phyloP scores from a whole-genome alignment of 2,888 invertebrate species.

The Sphaeridia pumilis region DNA sequence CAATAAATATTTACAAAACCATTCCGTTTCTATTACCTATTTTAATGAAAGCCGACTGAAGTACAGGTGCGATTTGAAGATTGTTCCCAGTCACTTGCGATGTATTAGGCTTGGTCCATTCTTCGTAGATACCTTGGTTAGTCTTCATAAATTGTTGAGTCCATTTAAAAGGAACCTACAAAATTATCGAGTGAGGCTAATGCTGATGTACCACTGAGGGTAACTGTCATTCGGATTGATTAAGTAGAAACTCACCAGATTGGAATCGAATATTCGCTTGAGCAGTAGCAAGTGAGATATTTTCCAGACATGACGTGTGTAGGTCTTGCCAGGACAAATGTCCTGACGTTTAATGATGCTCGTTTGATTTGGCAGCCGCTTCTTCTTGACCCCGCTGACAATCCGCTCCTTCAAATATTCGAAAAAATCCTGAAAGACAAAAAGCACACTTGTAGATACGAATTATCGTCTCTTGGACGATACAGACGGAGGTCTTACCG shows the following conservation, averaged over 20 bases:
- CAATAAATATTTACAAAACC: background rate
- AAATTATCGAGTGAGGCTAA: conserved; percentile 19
- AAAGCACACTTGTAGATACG: no score
- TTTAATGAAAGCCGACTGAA: conserved; percentile 52
- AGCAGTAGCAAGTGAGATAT: conserved; percentile 58
- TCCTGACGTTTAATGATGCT: conserved; percentile 49
- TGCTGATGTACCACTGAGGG: background rate
- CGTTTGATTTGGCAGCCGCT: conserved; percentile 53
- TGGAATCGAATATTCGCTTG: conserved; percentile 60
- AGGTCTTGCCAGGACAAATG: conserved; percentile 52
- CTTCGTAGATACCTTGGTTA: conserved; percentile 49
- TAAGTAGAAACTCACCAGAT: conserved; percentile 42
- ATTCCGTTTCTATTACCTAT: conserved; percentile 49
- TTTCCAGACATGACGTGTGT: conserved; percentile 59
- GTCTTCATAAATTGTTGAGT: conserved; percentile 54
- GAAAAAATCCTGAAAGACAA: conserved; percentile 50
- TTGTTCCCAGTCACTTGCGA: conserved; percentile 40
- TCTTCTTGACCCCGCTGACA: conserved; percentile 50
- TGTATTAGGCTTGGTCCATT: conserved; percentile 42
- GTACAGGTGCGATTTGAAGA: conserved; percentile 46
- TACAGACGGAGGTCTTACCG: no score
- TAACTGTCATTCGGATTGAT: no score
- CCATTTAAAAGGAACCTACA: conserved; percentile 50
- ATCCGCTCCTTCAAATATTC: conserved; percentile 59
- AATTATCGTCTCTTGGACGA: no score